Evolutionary conservation across 92 coral and sea anemone species (phyloP).

Genomic region (Desmophyllum pertusum): DNA sequence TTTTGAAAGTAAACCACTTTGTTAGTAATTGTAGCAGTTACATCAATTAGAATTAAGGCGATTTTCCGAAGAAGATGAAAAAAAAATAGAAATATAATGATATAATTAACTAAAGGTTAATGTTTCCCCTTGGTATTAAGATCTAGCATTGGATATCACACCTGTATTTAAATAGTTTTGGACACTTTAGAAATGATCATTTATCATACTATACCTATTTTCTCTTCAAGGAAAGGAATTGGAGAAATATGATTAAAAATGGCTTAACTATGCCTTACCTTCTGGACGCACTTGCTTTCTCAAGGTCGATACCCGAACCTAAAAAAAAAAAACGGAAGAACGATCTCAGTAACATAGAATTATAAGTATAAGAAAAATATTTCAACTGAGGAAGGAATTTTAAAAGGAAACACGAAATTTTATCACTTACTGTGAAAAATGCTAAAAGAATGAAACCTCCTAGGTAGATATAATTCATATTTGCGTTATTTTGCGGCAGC

Average conservation of each 20-base stretch:
- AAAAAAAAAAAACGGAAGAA: conserved; percentile 7
- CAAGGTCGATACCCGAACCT: conserved; percentile 53
- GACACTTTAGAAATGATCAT: background rate
- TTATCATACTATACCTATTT: background rate
- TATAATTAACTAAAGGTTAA: too few relatives aligned
- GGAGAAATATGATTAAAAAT: background rate
- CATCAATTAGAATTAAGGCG: background rate
- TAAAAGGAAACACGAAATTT: background rate
- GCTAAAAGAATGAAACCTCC: conserved; percentile 26
- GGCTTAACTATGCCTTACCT: conserved; percentile 36
- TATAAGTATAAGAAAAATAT: background rate
- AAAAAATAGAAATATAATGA: background rate
- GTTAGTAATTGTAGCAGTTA: background rate
- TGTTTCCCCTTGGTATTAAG: background rate
- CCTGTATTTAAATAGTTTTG: background rate
- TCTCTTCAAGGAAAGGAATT: background rate
- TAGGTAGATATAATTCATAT: conserved; percentile 21
- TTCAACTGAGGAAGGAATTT: background rate
- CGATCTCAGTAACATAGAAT: background rate
- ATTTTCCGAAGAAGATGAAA: background rate
- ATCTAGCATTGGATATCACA: background rate
- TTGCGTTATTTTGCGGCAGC: conserved; percentile 50
- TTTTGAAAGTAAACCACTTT: background rate
- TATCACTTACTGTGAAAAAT: conserved; percentile 50
- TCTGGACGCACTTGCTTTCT: conserved; percentile 51